Evolutionary conservation across 23 tunicate genomes (phyloP).

Genomic region (Styela plicata): DNA sequence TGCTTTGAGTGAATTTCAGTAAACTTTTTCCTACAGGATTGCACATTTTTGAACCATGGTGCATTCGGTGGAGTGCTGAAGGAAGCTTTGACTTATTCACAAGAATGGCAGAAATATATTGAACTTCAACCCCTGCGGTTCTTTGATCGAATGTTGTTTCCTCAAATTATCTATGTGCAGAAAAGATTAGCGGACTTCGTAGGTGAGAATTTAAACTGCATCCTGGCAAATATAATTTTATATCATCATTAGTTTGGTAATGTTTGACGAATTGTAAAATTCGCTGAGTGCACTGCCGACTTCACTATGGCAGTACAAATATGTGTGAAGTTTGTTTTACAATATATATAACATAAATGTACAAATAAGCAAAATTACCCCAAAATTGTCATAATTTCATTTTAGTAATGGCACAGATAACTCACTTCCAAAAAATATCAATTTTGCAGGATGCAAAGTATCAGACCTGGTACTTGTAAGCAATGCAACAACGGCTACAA

Average conservation of each 20-base stretch:
- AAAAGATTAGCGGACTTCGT: constrained; percentile 61
- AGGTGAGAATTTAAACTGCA: constrained; percentile 27
- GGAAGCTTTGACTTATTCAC: constrained; percentile 47
- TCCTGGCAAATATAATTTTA: too few species aligned
- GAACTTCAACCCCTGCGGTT: constrained; percentile 76
- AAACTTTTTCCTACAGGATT: constrained; percentile 7
- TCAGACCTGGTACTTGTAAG: constrained; percentile 62
- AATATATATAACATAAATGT: too few species aligned
- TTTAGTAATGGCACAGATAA: too few species aligned
- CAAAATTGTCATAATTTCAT: too few species aligned
- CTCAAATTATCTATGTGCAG: constrained; percentile 61
- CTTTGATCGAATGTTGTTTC: constrained; percentile 78
- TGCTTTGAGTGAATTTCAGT: not conserved
- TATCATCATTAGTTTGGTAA: too few species aligned
- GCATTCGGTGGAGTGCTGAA: constrained; percentile 77
- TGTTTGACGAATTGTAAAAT: not conserved
- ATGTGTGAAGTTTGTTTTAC: too few species aligned
- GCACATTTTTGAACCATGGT: constrained; percentile 80
- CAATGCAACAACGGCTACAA: constrained; percentile 84
- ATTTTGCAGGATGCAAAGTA: constrained; percentile 65
- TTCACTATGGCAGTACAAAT: not conserved
- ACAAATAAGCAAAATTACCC: too few species aligned
- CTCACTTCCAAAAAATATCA: too few species aligned
- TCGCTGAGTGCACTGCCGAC: not conserved
- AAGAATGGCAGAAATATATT: constrained; percentile 48